Conservation (phyloP, 2,797 vertebrate species). For the Hafferia zeledoni region DNA sequence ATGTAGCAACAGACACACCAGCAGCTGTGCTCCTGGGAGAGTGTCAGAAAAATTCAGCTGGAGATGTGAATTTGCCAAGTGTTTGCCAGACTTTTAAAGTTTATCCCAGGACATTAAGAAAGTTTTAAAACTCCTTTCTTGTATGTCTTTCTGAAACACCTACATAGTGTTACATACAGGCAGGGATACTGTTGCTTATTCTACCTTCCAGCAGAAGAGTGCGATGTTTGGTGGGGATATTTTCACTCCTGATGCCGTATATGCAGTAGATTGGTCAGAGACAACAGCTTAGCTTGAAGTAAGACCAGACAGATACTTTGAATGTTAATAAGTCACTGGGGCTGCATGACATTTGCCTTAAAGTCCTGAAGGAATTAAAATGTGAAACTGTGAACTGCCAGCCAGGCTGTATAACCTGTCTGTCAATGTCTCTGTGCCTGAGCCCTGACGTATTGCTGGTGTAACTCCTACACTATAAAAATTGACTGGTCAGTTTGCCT, state of each 20-base stretch:
- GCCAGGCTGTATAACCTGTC: background rate
- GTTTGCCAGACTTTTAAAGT: background rate
- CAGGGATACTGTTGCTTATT: background rate
- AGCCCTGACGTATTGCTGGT: background rate
- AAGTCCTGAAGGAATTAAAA: slow-evolving; percentile 13
- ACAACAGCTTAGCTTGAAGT: background rate
- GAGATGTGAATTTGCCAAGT: background rate
- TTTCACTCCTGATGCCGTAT: background rate
- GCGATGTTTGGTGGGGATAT: background rate
- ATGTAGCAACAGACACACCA: fast-evolving
- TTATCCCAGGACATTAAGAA: background rate
- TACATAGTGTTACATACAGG: background rate
- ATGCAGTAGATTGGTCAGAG: background rate
- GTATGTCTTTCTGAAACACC: background rate
- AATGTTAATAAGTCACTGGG: background rate
- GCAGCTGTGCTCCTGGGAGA: background rate
- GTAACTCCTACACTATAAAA: background rate
- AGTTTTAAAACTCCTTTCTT: background rate
- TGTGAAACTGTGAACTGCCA: background rate
- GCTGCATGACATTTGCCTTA: background rate
- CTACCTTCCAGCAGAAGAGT: background rate
- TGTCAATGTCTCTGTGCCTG: background rate
- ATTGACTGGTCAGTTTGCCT: background rate
- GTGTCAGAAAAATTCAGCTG: background rate
- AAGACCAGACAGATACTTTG: background rate